Conservation (phyloP, 1,140 invertebrate species). For the Bombus ignitus region DNA sequence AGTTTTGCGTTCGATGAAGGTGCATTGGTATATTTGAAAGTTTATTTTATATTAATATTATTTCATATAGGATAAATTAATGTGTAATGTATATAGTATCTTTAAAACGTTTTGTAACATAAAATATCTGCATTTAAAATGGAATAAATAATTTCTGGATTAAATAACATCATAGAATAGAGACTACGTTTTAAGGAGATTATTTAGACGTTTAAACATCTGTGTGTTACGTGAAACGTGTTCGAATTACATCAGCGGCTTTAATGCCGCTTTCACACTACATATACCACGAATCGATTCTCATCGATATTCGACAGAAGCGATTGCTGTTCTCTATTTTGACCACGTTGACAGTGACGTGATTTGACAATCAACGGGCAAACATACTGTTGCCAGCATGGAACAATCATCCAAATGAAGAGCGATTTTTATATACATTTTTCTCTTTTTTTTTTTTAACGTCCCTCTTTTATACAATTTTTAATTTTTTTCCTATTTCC, state of each 20-base stretch:
- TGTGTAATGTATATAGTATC: no score
- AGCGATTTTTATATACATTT: background rate
- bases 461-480: background rate
- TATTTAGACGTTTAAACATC: background rate
- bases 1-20: no score
- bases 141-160: background rate
- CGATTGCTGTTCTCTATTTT: conserved; percentile 10
- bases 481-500: background rate
- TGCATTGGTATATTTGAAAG: no score
- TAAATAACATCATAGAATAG: background rate
- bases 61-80: no score
- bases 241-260: background rate
- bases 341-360: conserved; percentile 4
- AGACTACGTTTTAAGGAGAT: background rate
- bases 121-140: no score
- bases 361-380: conserved; percentile 16
- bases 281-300: background rate
- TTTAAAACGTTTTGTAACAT: no score
- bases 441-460: background rate
- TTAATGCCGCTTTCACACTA: conserved; percentile 1
- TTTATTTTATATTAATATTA: no score
- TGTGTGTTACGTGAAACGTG: background rate
- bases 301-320: background rate
- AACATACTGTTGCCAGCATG: background rate
- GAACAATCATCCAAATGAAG: background rate